These are phyloP conservation scores for Tadarida brasiliensis DNA, from an alignment of 2,797 vertebrate species.

Conservation along the genomic window DNA sequence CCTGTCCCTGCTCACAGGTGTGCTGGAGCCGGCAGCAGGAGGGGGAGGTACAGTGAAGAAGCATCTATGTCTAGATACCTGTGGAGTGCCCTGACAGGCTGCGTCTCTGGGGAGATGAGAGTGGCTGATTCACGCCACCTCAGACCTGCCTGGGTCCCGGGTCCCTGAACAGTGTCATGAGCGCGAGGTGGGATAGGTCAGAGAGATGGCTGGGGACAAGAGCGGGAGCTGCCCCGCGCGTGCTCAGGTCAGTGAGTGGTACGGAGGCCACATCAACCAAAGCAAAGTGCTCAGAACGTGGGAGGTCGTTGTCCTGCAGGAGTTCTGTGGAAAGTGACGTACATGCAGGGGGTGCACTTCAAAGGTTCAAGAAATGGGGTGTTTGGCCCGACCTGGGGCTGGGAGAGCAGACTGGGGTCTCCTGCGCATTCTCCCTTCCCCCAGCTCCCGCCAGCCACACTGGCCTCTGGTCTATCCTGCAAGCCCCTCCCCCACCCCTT, in stretches of 20 bases:
- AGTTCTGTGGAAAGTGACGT: not conserved
- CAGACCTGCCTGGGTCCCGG: not conserved
- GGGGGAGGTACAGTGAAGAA: not conserved
- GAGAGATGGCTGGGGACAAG: not conserved
- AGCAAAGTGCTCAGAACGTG: not conserved
- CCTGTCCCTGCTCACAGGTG: not conserved
- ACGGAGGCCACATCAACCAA: not conserved
- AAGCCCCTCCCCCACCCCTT: not conserved
- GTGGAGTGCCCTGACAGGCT: not conserved
- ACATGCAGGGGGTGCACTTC: not conserved
- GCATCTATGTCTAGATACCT: accelerated
- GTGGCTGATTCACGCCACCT: not conserved
- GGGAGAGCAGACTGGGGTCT: too few relatives aligned
- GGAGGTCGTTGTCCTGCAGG: not conserved
- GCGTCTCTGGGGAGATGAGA: not conserved
- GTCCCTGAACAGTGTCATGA: not conserved
- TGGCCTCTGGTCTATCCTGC: not conserved
- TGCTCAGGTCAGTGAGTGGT: not conserved
- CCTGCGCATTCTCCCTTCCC: accelerated
- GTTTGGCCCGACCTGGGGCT: not conserved
- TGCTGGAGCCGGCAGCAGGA: not conserved
- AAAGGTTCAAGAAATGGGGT: not conserved
- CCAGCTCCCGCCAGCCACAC: not conserved
- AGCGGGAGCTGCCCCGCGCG: not conserved
- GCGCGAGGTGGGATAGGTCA: not conserved